phyloP scores from a whole-genome alignment of 2,888 invertebrate species.

The Synergus japonicus region DNA sequence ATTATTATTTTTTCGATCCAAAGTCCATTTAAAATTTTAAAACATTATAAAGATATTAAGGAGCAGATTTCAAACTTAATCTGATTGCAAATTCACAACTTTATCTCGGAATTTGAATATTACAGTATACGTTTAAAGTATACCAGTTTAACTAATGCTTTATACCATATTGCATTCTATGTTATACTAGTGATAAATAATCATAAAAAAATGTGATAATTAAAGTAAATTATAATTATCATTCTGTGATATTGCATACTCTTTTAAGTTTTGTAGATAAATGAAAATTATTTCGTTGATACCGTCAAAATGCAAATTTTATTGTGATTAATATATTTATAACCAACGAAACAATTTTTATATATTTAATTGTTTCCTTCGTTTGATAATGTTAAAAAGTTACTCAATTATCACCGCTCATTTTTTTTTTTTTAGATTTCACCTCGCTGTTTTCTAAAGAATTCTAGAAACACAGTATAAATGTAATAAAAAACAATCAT shows the following conservation, averaged over 20 bases:
- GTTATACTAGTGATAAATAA: background rate
- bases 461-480: background rate
- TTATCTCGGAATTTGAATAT: background rate
- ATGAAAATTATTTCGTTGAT: background rate
- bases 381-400: background rate
- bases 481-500: background rate
- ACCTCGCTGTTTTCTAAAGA: background rate
- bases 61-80: background rate
- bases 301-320: background rate
- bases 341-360: background rate
- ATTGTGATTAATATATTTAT: background rate
- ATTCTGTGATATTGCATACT: slow-evolving; percentile 31
- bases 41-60: background rate
- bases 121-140: background rate
- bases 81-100: background rate
- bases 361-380: background rate
- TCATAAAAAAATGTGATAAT: slow-evolving; percentile 35
- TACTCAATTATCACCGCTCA: background rate
- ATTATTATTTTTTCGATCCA: background rate
- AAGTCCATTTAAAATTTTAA: background rate
- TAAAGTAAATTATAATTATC: slow-evolving; percentile 11
- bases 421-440: background rate
- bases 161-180: background rate
- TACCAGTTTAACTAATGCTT: slow-evolving; percentile 3
- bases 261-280: slow-evolving; percentile 10